A percentile compares a stretch with the other conserved stretches of the same genome.
These are phyloP conservation scores for Tupiocoris notatus DNA, from an alignment of 2,888 invertebrate genomes.

Conservation along the genomic window DNA sequence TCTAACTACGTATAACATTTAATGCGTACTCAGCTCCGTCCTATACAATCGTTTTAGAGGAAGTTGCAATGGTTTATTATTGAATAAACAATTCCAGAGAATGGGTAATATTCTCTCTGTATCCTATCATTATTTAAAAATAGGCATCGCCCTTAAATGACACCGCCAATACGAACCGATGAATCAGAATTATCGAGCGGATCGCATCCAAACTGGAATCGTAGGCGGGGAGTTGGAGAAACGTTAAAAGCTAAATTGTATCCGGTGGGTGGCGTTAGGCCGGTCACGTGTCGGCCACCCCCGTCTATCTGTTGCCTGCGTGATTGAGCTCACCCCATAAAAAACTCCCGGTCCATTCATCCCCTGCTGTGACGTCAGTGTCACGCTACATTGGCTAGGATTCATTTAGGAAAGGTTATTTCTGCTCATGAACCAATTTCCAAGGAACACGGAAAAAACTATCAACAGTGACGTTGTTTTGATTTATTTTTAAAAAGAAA, in stretches of 20 bases:
- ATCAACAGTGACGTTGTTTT: no score
- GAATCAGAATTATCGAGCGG: neutral
- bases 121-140: neutral
- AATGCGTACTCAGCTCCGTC: no score
- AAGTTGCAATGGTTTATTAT: no score
- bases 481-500: no score
- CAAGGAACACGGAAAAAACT: no score
- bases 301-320: neutral
- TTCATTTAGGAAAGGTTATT: conserved; percentile 7
- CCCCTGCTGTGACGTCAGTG: neutral
- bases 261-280: conserved; percentile 10
- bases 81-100: neutral
- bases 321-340: neutral
- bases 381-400: neutral
- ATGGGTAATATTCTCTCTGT: neutral
- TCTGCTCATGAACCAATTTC: neutral
- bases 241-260: conserved; percentile 18
- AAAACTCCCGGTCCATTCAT: neutral
- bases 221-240: neutral
- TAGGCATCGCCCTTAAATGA: neutral
- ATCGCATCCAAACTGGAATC: neutral
- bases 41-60: no score
- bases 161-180: neutral
- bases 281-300: conserved; percentile 7
- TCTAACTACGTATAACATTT: no score